These are phyloP conservation scores for Macquaria ambigua DNA, from an alignment of 2,113 vertebrate species.

Conservation along the genomic window DNA sequence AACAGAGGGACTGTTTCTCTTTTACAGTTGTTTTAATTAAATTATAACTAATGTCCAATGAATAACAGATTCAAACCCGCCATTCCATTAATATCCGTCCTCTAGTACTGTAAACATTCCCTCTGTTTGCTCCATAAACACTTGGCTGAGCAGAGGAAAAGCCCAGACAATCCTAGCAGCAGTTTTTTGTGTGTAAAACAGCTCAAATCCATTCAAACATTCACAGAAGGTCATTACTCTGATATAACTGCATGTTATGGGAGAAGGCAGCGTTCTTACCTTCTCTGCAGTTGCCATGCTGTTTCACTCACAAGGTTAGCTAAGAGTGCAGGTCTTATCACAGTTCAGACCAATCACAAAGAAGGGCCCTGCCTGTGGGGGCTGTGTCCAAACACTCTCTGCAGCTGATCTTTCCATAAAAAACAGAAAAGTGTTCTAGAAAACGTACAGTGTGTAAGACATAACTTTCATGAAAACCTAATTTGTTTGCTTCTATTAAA, in stretches of 20 bases:
- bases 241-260: not conserved
- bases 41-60: not conserved
- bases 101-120: not conserved
- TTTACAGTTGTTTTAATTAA: not conserved
- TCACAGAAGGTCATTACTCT: not conserved
- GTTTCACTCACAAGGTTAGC: not conserved
- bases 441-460: too few species aligned
- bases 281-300: slow-evolving; percentile 74
- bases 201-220: not conserved
- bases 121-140: slow-evolving; percentile 5
- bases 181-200: not conserved
- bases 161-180: too few species aligned
- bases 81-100: too few species aligned
- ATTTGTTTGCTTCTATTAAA: not conserved
- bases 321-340: not conserved
- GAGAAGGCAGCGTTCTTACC: slow-evolving; percentile 56
- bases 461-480: too few species aligned
- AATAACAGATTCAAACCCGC: not conserved
- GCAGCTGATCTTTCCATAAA: not conserved
- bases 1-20: not conserved
- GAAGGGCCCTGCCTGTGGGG: too few species aligned
- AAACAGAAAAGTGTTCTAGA: not conserved
- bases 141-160: not conserved
- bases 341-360: slow-evolving; percentile 15
- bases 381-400: slow-evolving; percentile 6